Evolutionary conservation across 2,113 vertebrate species (phyloP), one percentile per base, ranked within the genome.

Genomic region (Chionomys nivalis): DNA sequence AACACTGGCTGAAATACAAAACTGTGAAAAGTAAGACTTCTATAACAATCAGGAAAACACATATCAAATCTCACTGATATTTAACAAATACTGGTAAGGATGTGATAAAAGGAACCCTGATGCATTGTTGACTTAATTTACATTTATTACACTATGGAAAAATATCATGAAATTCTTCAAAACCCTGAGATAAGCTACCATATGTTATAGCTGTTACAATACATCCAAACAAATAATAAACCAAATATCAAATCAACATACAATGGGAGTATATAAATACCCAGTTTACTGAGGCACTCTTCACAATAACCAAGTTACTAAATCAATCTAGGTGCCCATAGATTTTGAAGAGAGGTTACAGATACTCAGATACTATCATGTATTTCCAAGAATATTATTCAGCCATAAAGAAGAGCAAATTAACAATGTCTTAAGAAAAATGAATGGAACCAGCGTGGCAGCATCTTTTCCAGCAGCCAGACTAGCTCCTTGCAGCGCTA

Each of bases 391-490:
- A 76, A 33, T 42, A 31, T 39, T 72, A 70, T 39, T 11, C 24
- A 73, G 13, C 7, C 21, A 31, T 44, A 33, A 31, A 61, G n/a
- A 58, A 87, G 26, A 68, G 8, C 28, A 39, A 58, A 73, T 17
- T 19, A 4, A 31, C 39, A 26, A 42, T 10, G 16, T 44, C 63
- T 42, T 58, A 42, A 76, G 72, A 39, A 76, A 76, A 21, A 7
- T 44, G 14, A 3, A 21, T 61, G 9, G 24, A 23, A 31, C 24
- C 10, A 23, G 58, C 9, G 1, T 10, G n/a, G 23, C 0, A 2
- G 24, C 17, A 63, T 31, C 36, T 63, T 23, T 42, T 7, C 58
- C 24, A 31, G 23, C 13, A 63, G 81, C 58, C n/a, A 63, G 14
- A 58, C 58, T 17, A 63, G 13, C 6, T 39, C 11, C 52, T 55